A percentile compares a stretch with the other conserved stretches of the same genome.
These are phyloP conservation scores for Reticulitermes lucifugus DNA, from an alignment of 2,888 invertebrate species.

Conservation along the genomic window DNA sequence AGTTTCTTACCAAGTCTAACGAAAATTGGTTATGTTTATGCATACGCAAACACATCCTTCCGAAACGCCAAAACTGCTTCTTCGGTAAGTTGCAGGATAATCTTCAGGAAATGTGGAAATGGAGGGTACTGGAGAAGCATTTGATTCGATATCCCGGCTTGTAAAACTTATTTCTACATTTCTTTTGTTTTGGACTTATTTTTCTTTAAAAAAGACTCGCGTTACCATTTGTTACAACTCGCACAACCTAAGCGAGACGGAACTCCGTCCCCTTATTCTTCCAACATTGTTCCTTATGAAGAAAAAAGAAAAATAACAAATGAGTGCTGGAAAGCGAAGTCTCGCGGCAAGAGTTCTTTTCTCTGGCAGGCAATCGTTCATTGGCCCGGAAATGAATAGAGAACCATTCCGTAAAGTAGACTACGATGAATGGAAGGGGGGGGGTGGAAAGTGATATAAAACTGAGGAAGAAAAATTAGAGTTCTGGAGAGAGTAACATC, in stretches of 20 bases:
- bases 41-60: no score
- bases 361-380: slow-evolving; percentile 44
- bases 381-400: slow-evolving; percentile 40
- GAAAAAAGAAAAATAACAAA: slow-evolving; percentile 35
- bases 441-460: slow-evolving; percentile 17
- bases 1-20: no score
- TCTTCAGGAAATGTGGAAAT: no score
- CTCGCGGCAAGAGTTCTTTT: slow-evolving; percentile 15
- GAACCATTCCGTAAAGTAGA: slow-evolving; percentile 34
- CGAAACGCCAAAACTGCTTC: no score
- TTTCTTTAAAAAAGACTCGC: no score
- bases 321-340: slow-evolving; percentile 30
- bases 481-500: slow-evolving; percentile 24
- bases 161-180: background rate
- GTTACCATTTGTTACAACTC: background rate
- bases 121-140: no score
- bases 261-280: background rate
- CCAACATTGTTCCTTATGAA: slow-evolving; percentile 4
- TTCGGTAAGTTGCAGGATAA: no score
- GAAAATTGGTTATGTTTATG: no score
- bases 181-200: background rate
- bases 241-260: background rate
- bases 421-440: slow-evolving; percentile 23
- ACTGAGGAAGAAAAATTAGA: slow-evolving; percentile 19
- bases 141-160: background rate